Evolutionary conservation across 2,113 vertebrate genomes (phyloP).

Genomic region (Limanda limanda): DNA sequence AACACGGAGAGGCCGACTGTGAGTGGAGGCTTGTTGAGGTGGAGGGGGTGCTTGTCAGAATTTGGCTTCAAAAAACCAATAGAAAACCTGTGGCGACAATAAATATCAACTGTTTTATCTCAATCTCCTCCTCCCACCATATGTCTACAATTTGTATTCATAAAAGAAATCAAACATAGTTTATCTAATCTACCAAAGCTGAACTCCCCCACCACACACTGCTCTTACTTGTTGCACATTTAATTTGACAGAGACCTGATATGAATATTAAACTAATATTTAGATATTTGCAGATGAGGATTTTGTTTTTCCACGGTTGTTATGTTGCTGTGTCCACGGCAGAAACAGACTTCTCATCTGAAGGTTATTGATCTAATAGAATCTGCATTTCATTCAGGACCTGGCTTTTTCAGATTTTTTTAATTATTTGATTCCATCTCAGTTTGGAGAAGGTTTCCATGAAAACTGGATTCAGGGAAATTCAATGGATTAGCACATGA

Average conservation of each 20-base stretch:
- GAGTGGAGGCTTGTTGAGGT: constrained; percentile 48
- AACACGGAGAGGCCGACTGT: constrained; percentile 26
- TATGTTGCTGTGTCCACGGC: background rate
- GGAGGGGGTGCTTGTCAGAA: constrained; percentile 42
- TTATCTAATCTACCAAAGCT: constrained; percentile 26
- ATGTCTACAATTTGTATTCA: constrained; percentile 35
- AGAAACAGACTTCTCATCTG: constrained; percentile 7
- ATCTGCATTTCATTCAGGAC: constrained; percentile 6
- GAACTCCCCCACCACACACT: background rate
- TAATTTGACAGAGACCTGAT: background rate
- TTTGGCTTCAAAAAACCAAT: constrained; percentile 13
- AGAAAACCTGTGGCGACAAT: constrained; percentile 33
- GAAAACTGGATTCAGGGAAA: background rate
- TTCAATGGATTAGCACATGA: background rate
- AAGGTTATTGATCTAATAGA: constrained; percentile 17
- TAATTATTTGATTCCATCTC: background rate
- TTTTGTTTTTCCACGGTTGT: background rate
- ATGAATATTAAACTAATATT: background rate
- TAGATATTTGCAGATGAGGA: background rate
- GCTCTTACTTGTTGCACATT: constrained; percentile 6
- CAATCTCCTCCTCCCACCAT: constrained; percentile 11
- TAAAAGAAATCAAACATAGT: constrained; percentile 31
- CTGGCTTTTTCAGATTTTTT: background rate
- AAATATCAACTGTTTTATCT: constrained; percentile 52
- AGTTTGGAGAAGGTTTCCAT: background rate